Base-by-base conservation (phyloP, 2,797 vertebrate genomes). In the Mycteria americana region DNA sequence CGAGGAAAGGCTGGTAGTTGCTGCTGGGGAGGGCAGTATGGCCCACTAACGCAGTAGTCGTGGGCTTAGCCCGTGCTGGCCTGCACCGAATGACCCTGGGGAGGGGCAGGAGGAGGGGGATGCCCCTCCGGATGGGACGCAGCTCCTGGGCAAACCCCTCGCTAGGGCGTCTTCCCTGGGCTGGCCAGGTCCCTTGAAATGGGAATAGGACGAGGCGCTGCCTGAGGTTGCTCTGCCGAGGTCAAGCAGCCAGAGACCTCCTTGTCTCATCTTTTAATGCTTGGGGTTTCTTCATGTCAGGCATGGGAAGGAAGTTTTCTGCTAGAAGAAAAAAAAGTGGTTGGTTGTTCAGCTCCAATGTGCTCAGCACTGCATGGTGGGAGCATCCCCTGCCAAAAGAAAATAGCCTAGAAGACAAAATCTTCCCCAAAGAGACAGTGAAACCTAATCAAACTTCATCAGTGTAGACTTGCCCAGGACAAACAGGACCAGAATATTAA, bases 381-480 rank as follows among this genome's bases (percentile, higher is more conserved):
- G 46, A 84, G 41, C 83, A 74, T 73, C 85, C 90, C 77, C 70
- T 89, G 95, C 89, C 85, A 67, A 37, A 48, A 77, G 67, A 82
- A 86, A 81, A 82, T 18, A 57, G n/a, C 60, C 43, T 81, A 27
- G 65, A 92, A 95, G 85, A 94, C 67, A 90, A 63, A 82, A 75
- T 74, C 83, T 67, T 94, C 92, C 95, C 90, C 54, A 73, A 88
- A 93, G 69, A 84, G 59, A 13, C 62, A 45, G 28, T 21, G 93
- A 95, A 92, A 76, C 67, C 83, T 92, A 65, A 90, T 89, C 95
- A 88, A 75, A 72, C 90, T 73, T 79, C 60, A 83, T 93, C 84
- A 78, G 65, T 13, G 75, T 75, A 50, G 87, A 22, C 76, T 75
- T 45, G 72, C 45, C 68, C 23, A 10, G 74, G 81, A 57, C 3